phyloP scores from a whole-genome alignment of 2,113 vertebrate species.

The Eubucco bourcierii region DNA sequence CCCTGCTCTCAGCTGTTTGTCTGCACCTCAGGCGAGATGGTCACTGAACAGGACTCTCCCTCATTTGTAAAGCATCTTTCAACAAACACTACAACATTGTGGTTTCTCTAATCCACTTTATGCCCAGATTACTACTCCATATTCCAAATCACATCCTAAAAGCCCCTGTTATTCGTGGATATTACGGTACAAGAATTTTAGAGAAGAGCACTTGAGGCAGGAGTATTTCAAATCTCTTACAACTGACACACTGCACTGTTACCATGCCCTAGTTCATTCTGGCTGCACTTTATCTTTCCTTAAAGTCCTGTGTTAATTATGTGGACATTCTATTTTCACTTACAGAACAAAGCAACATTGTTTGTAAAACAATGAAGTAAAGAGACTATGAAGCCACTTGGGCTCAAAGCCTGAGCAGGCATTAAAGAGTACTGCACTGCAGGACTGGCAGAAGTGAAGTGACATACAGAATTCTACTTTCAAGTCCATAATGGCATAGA shows the following conservation, averaged over 20 bases:
- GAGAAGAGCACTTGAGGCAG: neutral
- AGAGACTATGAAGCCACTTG: neutral
- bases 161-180: neutral
- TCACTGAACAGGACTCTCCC: neutral
- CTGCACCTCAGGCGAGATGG: neutral
- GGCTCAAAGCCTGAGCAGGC: constrained; percentile 3
- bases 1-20: neutral
- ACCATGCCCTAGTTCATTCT: neutral
- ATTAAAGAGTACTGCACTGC: neutral
- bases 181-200: neutral
- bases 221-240: neutral
- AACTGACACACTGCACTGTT: neutral
- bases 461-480: neutral
- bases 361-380: constrained; percentile 46
- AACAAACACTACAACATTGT: neutral
- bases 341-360: constrained; percentile 29
- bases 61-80: neutral
- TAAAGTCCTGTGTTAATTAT: constrained; percentile 5
- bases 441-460: neutral
- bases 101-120: neutral
- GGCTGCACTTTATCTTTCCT: neutral
- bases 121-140: neutral
- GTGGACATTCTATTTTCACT: constrained; percentile 33
- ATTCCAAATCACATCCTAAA: neutral
- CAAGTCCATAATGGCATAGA: neutral